Percentiles rank a stretch among this genome's conserved stretches.
phyloP scores from a whole-genome alignment of 2,797 vertebrate genomes.

The Helostoma temminkii region DNA sequence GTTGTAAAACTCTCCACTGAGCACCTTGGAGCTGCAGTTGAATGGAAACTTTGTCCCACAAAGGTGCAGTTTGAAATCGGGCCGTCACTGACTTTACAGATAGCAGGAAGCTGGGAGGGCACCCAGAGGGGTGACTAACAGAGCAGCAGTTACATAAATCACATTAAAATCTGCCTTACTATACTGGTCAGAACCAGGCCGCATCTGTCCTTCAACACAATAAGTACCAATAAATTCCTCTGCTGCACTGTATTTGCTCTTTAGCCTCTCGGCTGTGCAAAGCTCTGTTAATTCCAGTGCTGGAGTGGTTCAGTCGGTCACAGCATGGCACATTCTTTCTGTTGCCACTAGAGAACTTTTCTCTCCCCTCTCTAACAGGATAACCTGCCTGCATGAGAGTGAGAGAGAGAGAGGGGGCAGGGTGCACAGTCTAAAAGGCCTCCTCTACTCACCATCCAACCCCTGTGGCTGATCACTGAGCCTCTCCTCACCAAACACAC shows the following conservation, averaged over 20 bases:
- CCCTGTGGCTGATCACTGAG: conserved; percentile 74
- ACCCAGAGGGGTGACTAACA: conserved; percentile 48
- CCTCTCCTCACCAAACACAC: conserved; percentile 68
- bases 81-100: conserved; percentile 55
- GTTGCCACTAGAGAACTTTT: conserved; percentile 86
- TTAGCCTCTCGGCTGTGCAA: conserved; percentile 67
- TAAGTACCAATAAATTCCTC: conserved; percentile 76
- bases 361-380: conserved; percentile 78
- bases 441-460: conserved; percentile 76
- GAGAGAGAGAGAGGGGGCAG: conserved; percentile 45
- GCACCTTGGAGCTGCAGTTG: conserved; percentile 53
- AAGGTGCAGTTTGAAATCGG: conserved; percentile 59
- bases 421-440: conserved; percentile 66
- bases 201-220: conserved; percentile 70
- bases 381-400: conserved; percentile 74
- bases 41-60: conserved; percentile 72
- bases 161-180: conserved; percentile 43
- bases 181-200: conserved; percentile 54
- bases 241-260: conserved; percentile 70
- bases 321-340: conserved; percentile 85
- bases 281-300: conserved; percentile 77
- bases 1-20: conserved; percentile 41
- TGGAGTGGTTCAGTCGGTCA: conserved; percentile 71
- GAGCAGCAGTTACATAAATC: conserved; percentile 55
- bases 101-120: conserved; percentile 57